phyloP scores from a whole-genome alignment of 2,888 invertebrate species.

The Timema podura region DNA sequence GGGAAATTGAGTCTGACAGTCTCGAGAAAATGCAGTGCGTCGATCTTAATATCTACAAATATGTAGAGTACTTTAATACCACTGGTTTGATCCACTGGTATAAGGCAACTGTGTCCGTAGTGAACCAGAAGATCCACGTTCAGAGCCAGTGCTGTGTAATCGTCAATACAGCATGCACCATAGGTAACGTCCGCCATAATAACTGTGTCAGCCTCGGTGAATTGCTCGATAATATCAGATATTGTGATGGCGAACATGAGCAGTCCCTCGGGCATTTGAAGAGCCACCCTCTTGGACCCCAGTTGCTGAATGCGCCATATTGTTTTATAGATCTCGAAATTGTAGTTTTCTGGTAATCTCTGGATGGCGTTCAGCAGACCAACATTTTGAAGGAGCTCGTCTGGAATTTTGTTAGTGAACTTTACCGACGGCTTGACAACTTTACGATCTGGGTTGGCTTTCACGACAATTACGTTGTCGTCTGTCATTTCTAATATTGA shows the following conservation, averaged over 20 bases:
- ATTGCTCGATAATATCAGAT: constrained; percentile 86
- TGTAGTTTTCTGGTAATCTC: constrained; percentile 87
- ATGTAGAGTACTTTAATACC: constrained; percentile 92
- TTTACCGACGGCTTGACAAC: constrained; percentile 71
- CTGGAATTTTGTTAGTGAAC: constrained; percentile 73
- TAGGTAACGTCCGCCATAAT: constrained; percentile 99
- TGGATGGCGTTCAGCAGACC: constrained; percentile 67
- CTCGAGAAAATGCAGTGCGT: constrained; percentile 87
- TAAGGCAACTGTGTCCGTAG: constrained; percentile 96
- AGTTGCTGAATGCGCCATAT: constrained; percentile 89
- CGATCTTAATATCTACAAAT: constrained; percentile 98
- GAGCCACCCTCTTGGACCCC: constrained; percentile 81
- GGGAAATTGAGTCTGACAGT: constrained; percentile 75
- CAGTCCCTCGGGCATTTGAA: constrained; percentile 96
- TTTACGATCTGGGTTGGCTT: constrained; percentile 74
- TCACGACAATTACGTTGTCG: constrained; percentile 54
- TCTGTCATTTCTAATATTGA: too few relatives aligned
- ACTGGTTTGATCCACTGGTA: constrained; percentile 79
- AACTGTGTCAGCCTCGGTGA: constrained; percentile 84
- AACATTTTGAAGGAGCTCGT: constrained; percentile 70
- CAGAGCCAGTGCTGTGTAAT: constrained; percentile 86
- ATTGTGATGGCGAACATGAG: constrained; percentile 89
- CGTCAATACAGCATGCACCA: constrained; percentile 98
- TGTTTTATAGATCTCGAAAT: constrained; percentile 97
- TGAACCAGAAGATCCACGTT: constrained; percentile 89